Base-by-base conservation (phyloP, 2,113 vertebrate species). In the Nothocercus nigrocapillus region DNA sequence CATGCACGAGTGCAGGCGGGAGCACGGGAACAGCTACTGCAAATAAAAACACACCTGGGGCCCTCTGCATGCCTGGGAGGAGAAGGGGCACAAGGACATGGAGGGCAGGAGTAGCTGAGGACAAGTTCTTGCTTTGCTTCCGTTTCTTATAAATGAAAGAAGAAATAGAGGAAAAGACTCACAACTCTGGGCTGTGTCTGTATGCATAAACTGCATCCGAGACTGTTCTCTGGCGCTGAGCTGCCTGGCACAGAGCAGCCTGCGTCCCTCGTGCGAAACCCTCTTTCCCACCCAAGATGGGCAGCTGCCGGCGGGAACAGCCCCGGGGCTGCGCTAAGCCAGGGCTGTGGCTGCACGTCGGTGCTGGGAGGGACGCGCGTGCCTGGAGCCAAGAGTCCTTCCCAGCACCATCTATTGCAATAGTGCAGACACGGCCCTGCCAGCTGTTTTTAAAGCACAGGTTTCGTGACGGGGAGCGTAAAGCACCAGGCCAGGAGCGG, bases 51-150 rank as follows among this genome's bases (percentile, higher is more conserved):
- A 20, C 82, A 13, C 7, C 0, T 73, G 73, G 58, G 74, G 73
- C 32, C 42, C 28, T 38, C 25, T 21, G 69, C 34, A 27, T 54
- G 49, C 49, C 28, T 20, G 2, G 5, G 68, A 34, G 13, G 36
- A 59, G 28, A 36, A 28, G 27, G 86, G 45, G 22, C 22, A 1
- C 5, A 0, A 3, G 51, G 32, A n/a, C 51, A 28, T 45, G 28
- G 63, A n/a, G 0, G 0, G 49, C 59, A 36, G 82, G 27, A 13
- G n/a, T 10, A 15, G 81, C 36, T 69, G 11, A 30, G 7, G 72
- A 85, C 6, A 0, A 20, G 53, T 53, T 3, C 7, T 19, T 1
- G 0, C 74, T 53, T 66, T 1, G 2, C 30, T 25, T 59, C n/a
- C 44, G 0, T 53, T 45, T 67, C 2, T 38, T 14, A 16, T 53